phyloP scores from a whole-genome alignment of 1,140 invertebrate species.

The Achatina immaculata region DNA sequence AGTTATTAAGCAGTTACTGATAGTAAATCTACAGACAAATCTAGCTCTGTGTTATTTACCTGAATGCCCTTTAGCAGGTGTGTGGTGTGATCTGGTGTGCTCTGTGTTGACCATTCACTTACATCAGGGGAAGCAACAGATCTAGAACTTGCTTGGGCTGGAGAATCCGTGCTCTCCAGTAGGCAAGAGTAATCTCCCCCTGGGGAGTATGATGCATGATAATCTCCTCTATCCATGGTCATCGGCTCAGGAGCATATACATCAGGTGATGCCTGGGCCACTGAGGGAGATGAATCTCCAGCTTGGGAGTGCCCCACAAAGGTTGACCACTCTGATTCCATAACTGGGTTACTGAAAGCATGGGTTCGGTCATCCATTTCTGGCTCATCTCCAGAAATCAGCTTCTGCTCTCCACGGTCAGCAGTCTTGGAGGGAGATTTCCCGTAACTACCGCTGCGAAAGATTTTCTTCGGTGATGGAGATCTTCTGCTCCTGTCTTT shows the following conservation, averaged over 20 bases:
- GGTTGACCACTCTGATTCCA: conserved; percentile 34
- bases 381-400: background rate
- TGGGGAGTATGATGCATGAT: background rate
- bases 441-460: background rate
- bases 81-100: conserved; percentile 29
- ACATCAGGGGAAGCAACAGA: background rate
- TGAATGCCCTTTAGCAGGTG: conserved; percentile 31
- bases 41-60: too few relatives aligned
- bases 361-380: background rate
- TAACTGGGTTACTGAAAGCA: conserved; percentile 24
- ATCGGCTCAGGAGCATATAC: background rate
- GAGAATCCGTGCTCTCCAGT: background rate
- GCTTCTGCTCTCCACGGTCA: background rate
- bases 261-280: background rate
- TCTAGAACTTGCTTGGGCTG: background rate
- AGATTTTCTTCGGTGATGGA: conserved; percentile 26
- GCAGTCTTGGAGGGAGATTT: conserved; percentile 12
- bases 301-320: conserved; percentile 27
- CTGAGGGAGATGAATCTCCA: background rate
- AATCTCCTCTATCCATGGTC: conserved; percentile 21
- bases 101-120: conserved; percentile 17
- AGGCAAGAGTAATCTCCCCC: conserved; percentile 6
- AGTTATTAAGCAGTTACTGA: too few relatives aligned
- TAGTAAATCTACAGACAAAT: too few relatives aligned
- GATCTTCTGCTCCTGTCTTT: conserved; percentile 27